These are phyloP conservation scores for Mongoloraphidia duomilia DNA, from an alignment of 2,888 invertebrate genomes.

Conservation along the genomic window DNA sequence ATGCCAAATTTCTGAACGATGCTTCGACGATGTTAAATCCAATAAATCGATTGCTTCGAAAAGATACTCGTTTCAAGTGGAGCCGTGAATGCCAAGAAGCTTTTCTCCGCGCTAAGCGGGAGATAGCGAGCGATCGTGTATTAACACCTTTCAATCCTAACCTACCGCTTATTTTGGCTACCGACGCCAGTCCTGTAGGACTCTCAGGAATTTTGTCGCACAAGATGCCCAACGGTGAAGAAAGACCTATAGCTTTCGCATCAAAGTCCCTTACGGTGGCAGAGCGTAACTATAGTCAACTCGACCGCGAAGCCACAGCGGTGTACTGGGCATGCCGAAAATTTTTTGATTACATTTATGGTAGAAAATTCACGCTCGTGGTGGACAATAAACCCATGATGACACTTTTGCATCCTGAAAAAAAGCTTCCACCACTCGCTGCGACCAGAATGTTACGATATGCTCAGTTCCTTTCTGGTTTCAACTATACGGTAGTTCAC, in stretches of 20 bases:
- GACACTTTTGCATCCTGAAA: too few relatives aligned
- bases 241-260: neutral
- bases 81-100: neutral
- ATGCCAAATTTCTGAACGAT: too few relatives aligned
- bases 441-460: neutral
- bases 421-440: too few relatives aligned
- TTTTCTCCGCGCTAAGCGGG: neutral
- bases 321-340: too few relatives aligned
- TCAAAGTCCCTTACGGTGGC: neutral
- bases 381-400: too few relatives aligned
- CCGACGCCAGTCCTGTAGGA: neutral
- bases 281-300: neutral
- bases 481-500: slow-evolving; percentile 10
- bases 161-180: neutral
- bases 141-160: neutral
- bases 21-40: neutral
- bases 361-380: too few relatives aligned
- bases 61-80: neutral
- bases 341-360: too few relatives aligned
- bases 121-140: neutral
- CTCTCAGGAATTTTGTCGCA: neutral
- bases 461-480: slow-evolving; percentile 9
- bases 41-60: neutral
- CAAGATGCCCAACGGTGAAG: neutral
- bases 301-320: neutral